Conservation (phyloP, 2,113 vertebrate species). For the Asarcornis scutulata region DNA sequence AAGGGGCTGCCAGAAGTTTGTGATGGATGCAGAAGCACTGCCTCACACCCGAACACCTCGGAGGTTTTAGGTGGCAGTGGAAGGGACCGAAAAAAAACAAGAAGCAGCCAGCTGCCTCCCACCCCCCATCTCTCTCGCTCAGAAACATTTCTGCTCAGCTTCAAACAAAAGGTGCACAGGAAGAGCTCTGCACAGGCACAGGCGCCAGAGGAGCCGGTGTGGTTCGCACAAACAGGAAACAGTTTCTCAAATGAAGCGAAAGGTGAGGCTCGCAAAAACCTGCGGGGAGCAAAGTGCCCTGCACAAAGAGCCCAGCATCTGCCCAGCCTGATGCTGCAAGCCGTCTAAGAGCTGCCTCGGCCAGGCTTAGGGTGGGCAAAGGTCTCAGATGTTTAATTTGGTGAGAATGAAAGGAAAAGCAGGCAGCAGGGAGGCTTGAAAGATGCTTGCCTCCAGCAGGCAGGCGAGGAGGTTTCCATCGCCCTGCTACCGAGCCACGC, state of each 20-base stretch:
- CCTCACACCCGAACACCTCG: not conserved
- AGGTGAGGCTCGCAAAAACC: not conserved
- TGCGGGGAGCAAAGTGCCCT: rapidly evolving
- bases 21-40: not conserved
- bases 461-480: not conserved
- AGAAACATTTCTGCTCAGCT: not conserved
- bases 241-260: not conserved
- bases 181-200: not conserved
- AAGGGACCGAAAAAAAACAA: rapidly evolving
- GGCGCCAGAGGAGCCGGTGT: rapidly evolving
- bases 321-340: not conserved
- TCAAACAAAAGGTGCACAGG: not conserved
- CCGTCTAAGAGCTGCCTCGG: not conserved
- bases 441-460: not conserved
- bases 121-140: not conserved
- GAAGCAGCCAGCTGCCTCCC: not conserved
- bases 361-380: rapidly evolving
- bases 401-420: conserved; percentile 4
- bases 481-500: rapidly evolving
- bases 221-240: conserved; percentile 16
- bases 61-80: not conserved
- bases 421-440: rapidly evolving
- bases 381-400: not conserved
- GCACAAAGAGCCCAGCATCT: not conserved
- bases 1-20: not conserved